These are phyloP conservation scores for Chaetura pelagica DNA, from an alignment of 2,113 vertebrate species.

Conservation along the genomic window DNA sequence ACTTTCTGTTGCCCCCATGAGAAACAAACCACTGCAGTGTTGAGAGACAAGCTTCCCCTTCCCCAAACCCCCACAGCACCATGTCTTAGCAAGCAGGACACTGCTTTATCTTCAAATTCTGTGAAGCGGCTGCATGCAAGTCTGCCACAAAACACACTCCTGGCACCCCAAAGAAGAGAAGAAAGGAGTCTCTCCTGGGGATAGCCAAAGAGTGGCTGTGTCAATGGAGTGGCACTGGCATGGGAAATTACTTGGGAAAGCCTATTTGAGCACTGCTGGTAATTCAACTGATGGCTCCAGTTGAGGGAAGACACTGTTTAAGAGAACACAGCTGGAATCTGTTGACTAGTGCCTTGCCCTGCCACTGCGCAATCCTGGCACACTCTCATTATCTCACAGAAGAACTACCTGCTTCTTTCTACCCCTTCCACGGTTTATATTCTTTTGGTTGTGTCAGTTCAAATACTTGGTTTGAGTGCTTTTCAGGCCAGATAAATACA, in stretches of 20 bases:
- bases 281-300: neutral
- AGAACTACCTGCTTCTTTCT: neutral
- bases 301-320: neutral
- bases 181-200: neutral
- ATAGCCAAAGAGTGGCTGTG: neutral
- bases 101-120: neutral
- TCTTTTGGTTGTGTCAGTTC: neutral
- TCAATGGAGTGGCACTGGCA: neutral
- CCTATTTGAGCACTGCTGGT: neutral
- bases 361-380: neutral
- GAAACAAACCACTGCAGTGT: neutral
- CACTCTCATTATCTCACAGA: neutral
- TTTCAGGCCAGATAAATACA: neutral
- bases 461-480: neutral
- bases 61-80: neutral
- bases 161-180: neutral
- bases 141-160: neutral
- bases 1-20: neutral
- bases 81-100: neutral
- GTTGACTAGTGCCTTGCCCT: neutral
- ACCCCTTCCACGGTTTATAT: neutral
- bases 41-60: neutral
- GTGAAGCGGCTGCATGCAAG: neutral
- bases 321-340: neutral
- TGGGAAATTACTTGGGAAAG: neutral